Conservation (phyloP, 2,888 invertebrate genomes). For the Stomorhina lunata region DNA sequence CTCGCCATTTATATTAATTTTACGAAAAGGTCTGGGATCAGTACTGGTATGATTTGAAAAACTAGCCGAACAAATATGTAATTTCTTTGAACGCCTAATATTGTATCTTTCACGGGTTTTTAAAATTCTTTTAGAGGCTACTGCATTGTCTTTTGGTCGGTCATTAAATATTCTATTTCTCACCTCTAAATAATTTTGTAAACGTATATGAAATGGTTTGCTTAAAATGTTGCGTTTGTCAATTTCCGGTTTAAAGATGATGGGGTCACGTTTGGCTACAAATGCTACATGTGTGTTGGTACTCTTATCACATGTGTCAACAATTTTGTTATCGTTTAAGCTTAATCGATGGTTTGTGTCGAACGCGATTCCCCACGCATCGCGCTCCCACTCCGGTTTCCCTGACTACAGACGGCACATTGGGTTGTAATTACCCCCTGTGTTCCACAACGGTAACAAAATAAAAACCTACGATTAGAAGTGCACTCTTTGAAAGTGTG, state of each 20-base stretch:
- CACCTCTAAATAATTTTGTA: not conserved
- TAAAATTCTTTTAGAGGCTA: not conserved
- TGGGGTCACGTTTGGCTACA: too few species aligned
- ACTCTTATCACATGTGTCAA: not conserved
- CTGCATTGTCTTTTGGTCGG: too few species aligned
- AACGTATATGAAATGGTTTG: constrained; percentile 23
- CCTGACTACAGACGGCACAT: constrained; percentile 35
- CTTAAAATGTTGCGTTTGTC: not conserved
- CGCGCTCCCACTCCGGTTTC: constrained; percentile 22
- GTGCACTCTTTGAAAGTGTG: constrained; percentile 35
- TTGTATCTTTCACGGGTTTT: not conserved
- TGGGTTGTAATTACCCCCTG: constrained; percentile 4
- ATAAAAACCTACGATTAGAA: constrained; percentile 1
- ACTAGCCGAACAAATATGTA: not conserved
- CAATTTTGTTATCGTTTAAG: too few species aligned
- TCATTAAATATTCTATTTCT: constrained; percentile 6
- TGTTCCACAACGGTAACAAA: constrained; percentile 33
- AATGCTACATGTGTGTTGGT: too few species aligned
- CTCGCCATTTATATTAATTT: not conserved
- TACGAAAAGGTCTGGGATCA: constrained; percentile 19
- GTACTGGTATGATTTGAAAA: not conserved
- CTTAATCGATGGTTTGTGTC: not conserved
- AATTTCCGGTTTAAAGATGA: not conserved
- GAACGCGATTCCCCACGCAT: constrained; percentile 22
- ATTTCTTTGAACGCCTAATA: not conserved